Evolutionary conservation across 2,797 vertebrate genomes (phyloP), one percentile per base, ranked within the genome.

Genomic region (Arrhamphus sclerolepis): DNA sequence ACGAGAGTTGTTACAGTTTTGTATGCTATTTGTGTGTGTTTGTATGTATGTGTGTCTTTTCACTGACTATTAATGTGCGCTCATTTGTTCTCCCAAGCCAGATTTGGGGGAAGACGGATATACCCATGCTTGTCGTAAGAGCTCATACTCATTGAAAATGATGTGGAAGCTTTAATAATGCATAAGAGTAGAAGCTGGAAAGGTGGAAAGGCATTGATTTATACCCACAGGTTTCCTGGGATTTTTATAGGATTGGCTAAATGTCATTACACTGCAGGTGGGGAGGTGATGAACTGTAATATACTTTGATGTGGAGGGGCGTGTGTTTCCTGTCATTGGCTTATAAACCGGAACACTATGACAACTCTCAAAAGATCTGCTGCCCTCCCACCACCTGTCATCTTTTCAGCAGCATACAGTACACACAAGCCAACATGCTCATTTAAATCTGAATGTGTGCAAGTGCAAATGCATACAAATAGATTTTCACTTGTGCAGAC

Each of bases 171-270:
- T 88, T 93, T 84, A 93, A 91, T 92, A 93, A 91, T 89, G 81
- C 75, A 91, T 92, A 87, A 77, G 68, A 89, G 85, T 83, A 82
- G 87, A 89, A 92, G 90, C 89, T 92, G 90, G 83, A 89, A 87
- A 89, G 84, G 75, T 89, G 81, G 81, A 82, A 86, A 88, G 77
- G 68, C 88, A 92, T 92, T 91, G 91, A 92, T 93, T 92, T 93
- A 92, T 86, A 87, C 86, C 88, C 82, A 89, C 87, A 84, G 88
- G 86, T 91, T 92, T 91, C 89, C 87, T 79, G 85, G 88, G 87
- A 89, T 91, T 92, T 91, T 91, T 91, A 91, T 92, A 89, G 91
- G 87, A 91, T 92, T 92, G 90, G 89, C 88, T 92, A 92, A 92
- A 93, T 92, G 91, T 93, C 91, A 92, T 92, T 91, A 89, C 90